phyloP scores from a whole-genome alignment of 2,797 vertebrate genomes.

The Geotrypetes seraphini region DNA sequence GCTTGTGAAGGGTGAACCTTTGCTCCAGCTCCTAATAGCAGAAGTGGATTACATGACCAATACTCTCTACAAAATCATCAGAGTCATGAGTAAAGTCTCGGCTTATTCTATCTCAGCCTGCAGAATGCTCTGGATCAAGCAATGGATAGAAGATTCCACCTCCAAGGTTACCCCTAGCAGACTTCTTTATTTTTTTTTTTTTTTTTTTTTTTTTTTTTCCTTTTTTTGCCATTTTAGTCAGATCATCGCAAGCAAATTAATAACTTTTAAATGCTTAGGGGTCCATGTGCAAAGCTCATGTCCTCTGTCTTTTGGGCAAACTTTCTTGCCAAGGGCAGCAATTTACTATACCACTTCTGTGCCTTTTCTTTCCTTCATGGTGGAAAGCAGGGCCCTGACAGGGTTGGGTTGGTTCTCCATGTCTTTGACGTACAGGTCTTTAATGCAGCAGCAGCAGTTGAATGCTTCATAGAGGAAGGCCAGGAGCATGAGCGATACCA shows the following conservation, averaged over 20 bases:
- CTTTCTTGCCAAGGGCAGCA: background rate
- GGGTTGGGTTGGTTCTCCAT: slow-evolving; percentile 67
- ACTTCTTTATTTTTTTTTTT: no score
- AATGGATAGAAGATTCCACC: no score
- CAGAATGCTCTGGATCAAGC: no score
- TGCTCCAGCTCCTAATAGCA: no score
- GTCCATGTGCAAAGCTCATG: background rate
- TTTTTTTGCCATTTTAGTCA: background rate
- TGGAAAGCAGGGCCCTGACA: slow-evolving; percentile 46
- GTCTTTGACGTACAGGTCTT: slow-evolving; percentile 81
- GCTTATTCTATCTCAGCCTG: no score
- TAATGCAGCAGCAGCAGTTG: slow-evolving; percentile 86
- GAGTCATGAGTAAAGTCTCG: no score
- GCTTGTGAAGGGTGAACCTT: no score
- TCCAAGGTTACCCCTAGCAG: no score
- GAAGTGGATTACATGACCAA: no score
- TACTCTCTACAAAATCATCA: no score
- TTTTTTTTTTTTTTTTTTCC: no score
- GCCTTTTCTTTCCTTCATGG: slow-evolving; percentile 63
- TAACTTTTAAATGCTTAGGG: background rate
- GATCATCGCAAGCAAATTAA: slow-evolving; percentile 4
- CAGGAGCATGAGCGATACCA: slow-evolving; percentile 77
- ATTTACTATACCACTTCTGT: slow-evolving; percentile 69
- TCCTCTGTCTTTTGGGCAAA: slow-evolving; percentile 1
- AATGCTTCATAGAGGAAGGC: slow-evolving; percentile 88